Base-by-base conservation (phyloP, 53 echinoderm and acorn worm species). In the Arbacia lixula region DNA sequence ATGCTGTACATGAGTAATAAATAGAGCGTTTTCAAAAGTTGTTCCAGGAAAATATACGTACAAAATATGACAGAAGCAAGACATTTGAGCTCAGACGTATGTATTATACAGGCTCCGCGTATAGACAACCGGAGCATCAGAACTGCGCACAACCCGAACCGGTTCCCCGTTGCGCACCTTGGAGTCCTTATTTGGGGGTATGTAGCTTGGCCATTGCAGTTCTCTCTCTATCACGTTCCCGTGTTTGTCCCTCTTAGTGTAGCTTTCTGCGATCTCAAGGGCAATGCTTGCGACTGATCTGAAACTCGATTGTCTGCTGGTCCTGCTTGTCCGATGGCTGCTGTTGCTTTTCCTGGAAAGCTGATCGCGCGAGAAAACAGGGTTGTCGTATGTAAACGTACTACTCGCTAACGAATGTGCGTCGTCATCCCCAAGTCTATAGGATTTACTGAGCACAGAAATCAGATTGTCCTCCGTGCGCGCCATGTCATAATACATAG, bases 381-480 rank as follows among this genome's bases (percentile, higher is more conserved):
- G 99, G 61, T 99, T 99, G n/a, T 99, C 94, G 63, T 90, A 99
- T 1, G 94, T 94, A 62, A 92, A 99, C 5, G 92, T 83, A 40
- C 92, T 94, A 83, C 99, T 94, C 1, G 88, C 85, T 31, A 90
- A 20, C 11, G 91, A 90, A 12, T 85, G 55, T 11, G 84, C 33
- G 17, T 77, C 88, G 46, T 85, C 86, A 12, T 60, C 80, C 36
- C 60, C 76, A 12, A 99, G 84, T 49, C 86, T 90, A 55, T 99
- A 99, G 6, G 92, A 90, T 62, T 89, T 87, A 29, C 85, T 90
- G 27, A 99, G 74, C 35, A 88, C 86, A 21, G 92, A 91, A 11
- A 92, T 74, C 0, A 99, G 80, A n/a, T 90, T 88, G 17, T 85
- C 85, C 32, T 99, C 98, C 9, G 90, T 94, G 54, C 92, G 84